Base-by-base conservation (phyloP, 1,140 invertebrate genomes). In the Trichonephila inaurata region DNA sequence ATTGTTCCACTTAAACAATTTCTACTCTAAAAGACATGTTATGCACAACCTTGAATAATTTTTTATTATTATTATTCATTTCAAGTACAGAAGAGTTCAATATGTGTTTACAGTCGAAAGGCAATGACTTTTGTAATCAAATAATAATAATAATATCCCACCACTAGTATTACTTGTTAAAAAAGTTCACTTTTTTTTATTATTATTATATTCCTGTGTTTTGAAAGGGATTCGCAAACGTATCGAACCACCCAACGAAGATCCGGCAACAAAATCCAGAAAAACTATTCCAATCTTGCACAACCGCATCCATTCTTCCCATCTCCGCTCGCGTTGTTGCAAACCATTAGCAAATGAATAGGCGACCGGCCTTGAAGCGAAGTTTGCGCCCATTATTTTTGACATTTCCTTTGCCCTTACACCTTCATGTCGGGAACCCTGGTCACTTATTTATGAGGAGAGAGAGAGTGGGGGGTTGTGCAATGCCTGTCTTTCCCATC, bases 391-490 rank as follows among this genome's bases (percentile, higher is more conserved):
- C 66, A 69, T 69, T 69, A 69, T 69, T 69, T 69, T 24, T 69
- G 66, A 69, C 66, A 69, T 69, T 69, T 69, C 66, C 66, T 69
- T 24, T n/a, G 66, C 66, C 66, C 66, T 69, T 14, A 69, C 19
- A 24, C 64, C 66, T 69, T n/a, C n/a, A 24, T 69, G 66, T 69
- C 66, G 28, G 66, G 66, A 69, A 69, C 66, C 66, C 66, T 69
- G 66, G 24, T n/a, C 66, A 69, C 66, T 69, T 69, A 69, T 69
- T 69, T 69, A 28, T 24, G n/a, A 69, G 8, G 21, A 24, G 21
- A 69, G 28, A 6, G 51, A 51, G 51, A 51, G 10, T 51, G 10
- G 7, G 7, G 7, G 3, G 51, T 51, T 51, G 51, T 51, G 51
- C 51, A 51, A 51, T 51, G 51, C 0, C 51, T 28, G 28, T 51